Base-by-base conservation (phyloP, 2,113 vertebrate species). In the Protobothrops flavoviridis region DNA sequence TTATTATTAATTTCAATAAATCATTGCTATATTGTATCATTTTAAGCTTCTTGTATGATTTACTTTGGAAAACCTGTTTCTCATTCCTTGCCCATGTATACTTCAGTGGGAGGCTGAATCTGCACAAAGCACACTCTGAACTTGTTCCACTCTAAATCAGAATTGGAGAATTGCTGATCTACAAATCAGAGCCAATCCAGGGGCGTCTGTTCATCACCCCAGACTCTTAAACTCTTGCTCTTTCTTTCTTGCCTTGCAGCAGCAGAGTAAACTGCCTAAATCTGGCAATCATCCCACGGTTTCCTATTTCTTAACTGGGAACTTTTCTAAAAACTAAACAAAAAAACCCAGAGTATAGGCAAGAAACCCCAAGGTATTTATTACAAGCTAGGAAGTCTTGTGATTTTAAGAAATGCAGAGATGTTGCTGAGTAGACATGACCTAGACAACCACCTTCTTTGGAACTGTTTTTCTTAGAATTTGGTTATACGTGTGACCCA, bases 91-190 rank as follows among this genome's bases (percentile, higher is more conserved):
- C 90, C 29, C 90, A 69, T 0, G 0, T 89, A 1, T 39, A 21
- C 0, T 0, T 0, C 0, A 88, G 88, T 93, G 11, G 61, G 5
- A 20, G 33, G 24, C 3, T 55, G 5, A 74, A 33, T 39, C 10
- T 81, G 5, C 50, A 85, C 17, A 24, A 20, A 81, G 20, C 48
- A 53, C 29, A 52, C 39, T 81, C 10, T 39, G 20, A 69, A 95
- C 93, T 93, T 87, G 92, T 90, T 88, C 92, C 85, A 90, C 90
- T 45, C 56, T 48, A 61, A 69, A 87, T 29, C 24, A 53, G 48
- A 50, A 13, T 3, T 56, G 52, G 17, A 33, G 12, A 56, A 88
- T n/a, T 33, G 26, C 52, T 20, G 17, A 20, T 33, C 3, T 10
- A n/a, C 9, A 12, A n/a, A 55, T 39, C n/a, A 56, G n/a, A 89